These are phyloP conservation scores for Hippotragus niger DNA, from an alignment of 2,113 vertebrate species.

Conservation along the genomic window DNA sequence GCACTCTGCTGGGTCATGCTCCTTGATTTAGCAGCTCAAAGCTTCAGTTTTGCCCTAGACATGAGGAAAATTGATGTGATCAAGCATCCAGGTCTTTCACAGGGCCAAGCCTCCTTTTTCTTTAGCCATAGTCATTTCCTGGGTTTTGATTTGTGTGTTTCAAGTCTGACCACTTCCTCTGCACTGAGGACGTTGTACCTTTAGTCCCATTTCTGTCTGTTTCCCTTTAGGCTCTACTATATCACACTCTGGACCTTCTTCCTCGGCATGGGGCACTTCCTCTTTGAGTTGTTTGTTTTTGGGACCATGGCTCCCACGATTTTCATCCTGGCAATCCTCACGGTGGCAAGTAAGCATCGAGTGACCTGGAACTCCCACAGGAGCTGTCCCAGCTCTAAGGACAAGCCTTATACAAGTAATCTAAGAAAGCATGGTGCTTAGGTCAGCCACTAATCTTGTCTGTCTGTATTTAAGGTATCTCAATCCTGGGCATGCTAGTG, in stretches of 20 bases:
- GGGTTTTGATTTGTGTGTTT: background rate
- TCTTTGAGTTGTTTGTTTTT: slow-evolving; percentile 90
- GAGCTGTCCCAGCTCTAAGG: too few relatives aligned
- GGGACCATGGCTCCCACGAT: slow-evolving; percentile 92
- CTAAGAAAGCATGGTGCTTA: too few relatives aligned
- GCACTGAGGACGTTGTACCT: background rate
- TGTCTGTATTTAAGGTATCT: too few relatives aligned
- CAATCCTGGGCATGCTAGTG: too few relatives aligned
- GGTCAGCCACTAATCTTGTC: too few relatives aligned
- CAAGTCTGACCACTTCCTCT: background rate
- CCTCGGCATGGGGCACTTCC: slow-evolving; percentile 87
- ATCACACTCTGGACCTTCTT: slow-evolving; percentile 95
- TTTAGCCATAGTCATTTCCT: background rate
- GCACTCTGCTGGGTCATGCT: background rate
- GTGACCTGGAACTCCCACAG: too few relatives aligned
- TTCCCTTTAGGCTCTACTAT: slow-evolving; percentile 90
- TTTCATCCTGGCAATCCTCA: too few relatives aligned
- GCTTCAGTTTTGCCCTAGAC: background rate
- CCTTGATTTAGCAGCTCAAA: background rate
- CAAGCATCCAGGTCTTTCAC: background rate
- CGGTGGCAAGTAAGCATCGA: too few relatives aligned
- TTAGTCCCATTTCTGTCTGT: background rate
- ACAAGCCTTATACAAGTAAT: too few relatives aligned
- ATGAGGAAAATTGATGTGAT: background rate
- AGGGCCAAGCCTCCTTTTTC: background rate